Percentiles rank a stretch among this genome's conserved stretches.
Conservation (phyloP, 2,113 vertebrate species). For the Scortum barcoo region DNA sequence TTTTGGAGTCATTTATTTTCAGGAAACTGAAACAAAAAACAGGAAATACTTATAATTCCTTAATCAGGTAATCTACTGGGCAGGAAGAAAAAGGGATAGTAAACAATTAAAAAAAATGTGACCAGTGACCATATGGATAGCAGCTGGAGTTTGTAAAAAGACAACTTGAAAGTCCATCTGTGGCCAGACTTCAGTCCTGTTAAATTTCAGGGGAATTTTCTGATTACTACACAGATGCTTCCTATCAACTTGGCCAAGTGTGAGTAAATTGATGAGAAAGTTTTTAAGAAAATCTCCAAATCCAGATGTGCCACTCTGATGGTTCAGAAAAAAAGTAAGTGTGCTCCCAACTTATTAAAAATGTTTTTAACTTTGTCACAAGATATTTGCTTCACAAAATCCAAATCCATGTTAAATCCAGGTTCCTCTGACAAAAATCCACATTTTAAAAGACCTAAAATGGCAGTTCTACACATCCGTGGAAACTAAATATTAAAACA, state of each 20-base stretch:
- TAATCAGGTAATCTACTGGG: not conserved
- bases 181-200: not conserved
- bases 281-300: not conserved
- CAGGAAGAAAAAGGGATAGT: not conserved
- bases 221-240: not conserved
- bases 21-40: not conserved
- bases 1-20: not conserved
- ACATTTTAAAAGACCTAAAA: not conserved
- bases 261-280: not conserved
- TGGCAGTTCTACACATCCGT: not conserved
- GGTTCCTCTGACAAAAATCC: not conserved
- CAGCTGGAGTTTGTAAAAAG: not conserved
- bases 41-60: not conserved
- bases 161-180: not conserved
- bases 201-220: not conserved
- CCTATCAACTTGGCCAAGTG: not conserved
- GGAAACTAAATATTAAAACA: not conserved
- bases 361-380: not conserved
- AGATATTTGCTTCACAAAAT: not conserved
- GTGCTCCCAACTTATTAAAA: not conserved
- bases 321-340: not conserved
- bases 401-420: not conserved
- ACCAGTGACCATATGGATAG: not conserved
- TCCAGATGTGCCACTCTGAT: not conserved
- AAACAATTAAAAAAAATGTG: not conserved